These are phyloP conservation scores for Anoplolepis gracilipes DNA, from an alignment of 1,140 invertebrate genomes.

Conservation along the genomic window DNA sequence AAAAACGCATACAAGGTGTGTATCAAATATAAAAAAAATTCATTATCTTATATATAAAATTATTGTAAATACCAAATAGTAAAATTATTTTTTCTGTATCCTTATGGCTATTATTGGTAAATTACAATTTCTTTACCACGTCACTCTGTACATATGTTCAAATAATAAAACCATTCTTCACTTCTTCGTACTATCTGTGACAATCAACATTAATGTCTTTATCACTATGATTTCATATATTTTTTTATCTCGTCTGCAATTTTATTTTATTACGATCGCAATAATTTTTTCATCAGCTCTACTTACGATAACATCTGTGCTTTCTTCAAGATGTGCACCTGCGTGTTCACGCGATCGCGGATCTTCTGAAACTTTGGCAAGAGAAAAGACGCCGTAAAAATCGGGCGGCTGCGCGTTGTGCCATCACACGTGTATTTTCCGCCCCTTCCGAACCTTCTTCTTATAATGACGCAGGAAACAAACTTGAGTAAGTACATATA, in stretches of 20 bases:
- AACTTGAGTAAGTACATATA: constrained; percentile 4
- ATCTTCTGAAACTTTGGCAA: constrained; percentile 28
- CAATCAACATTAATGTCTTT: background rate
- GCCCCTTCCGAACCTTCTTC: constrained; percentile 17
- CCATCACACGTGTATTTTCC: constrained; percentile 24
- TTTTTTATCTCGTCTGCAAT: background rate
- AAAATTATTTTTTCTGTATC: background rate
- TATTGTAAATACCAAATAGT: background rate
- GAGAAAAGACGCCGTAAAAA: background rate
- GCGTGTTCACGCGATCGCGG: background rate
- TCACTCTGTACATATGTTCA: background rate
- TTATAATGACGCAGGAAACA: constrained; percentile 8
- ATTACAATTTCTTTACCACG: background rate
- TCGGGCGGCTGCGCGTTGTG: constrained; percentile 36
- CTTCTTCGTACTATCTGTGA: background rate
- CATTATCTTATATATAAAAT: background rate
- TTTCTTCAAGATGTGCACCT: background rate
- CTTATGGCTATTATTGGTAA: background rate
- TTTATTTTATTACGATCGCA: background rate
- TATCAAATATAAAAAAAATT: background rate
- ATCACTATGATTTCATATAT: background rate
- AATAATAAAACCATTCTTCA: background rate
- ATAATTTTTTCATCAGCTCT: background rate
- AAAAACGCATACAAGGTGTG: background rate
- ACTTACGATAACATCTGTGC: background rate